Conservation (phyloP, 2,113 vertebrate genomes). For the Rhegmatorhina hoffmannsi region DNA sequence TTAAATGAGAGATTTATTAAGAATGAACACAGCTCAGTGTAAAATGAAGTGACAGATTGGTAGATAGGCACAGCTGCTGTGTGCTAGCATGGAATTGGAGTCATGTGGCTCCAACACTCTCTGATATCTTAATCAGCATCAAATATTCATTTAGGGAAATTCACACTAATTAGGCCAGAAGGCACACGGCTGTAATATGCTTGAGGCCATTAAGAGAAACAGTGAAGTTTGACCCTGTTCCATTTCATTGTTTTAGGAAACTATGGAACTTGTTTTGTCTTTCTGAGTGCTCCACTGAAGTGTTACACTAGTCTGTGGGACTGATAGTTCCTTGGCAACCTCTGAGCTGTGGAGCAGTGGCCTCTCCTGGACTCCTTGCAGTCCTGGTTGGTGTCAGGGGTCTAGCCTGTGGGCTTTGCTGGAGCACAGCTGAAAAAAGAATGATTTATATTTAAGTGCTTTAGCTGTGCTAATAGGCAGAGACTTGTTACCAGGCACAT, state of each 20-base stretch:
- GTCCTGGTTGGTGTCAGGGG: not conserved
- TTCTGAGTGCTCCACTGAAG: not conserved
- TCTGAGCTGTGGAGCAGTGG: not conserved
- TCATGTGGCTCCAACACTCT: not conserved
- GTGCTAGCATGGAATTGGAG: slow-evolving; percentile 21
- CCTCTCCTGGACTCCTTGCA: not conserved
- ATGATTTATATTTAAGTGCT: slow-evolving; percentile 51
- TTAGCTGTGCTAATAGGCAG: slow-evolving; percentile 38
- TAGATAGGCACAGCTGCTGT: slow-evolving; percentile 25
- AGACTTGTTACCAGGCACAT: slow-evolving; percentile 28
- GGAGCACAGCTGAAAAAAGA: not conserved
- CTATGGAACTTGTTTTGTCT: not conserved
- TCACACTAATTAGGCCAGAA: slow-evolving; percentile 21
- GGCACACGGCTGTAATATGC: not conserved
- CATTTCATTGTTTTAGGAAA: not conserved
- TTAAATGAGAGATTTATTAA: not conserved
- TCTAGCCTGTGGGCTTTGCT: not conserved
- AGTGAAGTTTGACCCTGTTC: not conserved
- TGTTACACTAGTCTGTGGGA: not conserved
- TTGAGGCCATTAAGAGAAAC: not conserved
- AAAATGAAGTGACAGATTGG: slow-evolving; percentile 46
- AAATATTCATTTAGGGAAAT: slow-evolving; percentile 32
- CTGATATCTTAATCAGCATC: slow-evolving; percentile 58
- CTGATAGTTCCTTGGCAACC: fast-evolving
- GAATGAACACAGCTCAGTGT: not conserved